These are phyloP conservation scores for Leptinotarsa rubiginosa DNA, from an alignment of 2,888 invertebrate species.

Conservation along the genomic window DNA sequence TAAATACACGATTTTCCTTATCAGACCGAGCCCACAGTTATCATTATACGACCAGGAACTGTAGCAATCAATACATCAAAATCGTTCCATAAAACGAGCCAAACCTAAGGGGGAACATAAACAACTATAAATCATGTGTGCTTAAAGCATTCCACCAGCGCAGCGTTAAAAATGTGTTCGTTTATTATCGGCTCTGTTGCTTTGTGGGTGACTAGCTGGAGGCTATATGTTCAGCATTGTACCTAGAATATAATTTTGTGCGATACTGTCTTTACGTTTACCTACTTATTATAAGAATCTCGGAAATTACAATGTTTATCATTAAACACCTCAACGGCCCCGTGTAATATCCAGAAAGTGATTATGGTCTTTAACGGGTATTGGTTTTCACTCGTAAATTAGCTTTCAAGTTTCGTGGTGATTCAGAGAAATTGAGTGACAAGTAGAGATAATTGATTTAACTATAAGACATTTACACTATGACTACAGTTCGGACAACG, in stretches of 20 bases:
- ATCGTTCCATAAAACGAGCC: conserved; percentile 53
- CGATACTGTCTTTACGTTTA: conserved; percentile 29
- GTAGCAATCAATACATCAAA: conserved; percentile 55
- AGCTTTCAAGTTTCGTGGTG: neutral
- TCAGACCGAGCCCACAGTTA: conserved; percentile 52
- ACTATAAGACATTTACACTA: too few species aligned
- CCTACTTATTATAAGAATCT: conserved; percentile 36
- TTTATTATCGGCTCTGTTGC: conserved; percentile 43
- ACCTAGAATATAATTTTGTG: conserved; percentile 18
- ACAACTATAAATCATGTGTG: conserved; percentile 52
- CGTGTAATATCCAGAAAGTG: conserved; percentile 33
- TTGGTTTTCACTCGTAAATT: neutral
- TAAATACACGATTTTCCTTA: conserved; percentile 52
- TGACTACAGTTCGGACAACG: too few species aligned
- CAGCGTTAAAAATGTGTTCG: conserved; percentile 47
- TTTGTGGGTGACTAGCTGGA: conserved; percentile 50
- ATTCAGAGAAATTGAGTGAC: neutral
- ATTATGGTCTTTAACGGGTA: conserved; percentile 6
- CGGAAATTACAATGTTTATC: conserved; percentile 32
- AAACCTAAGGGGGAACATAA: conserved; percentile 49
- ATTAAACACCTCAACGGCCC: conserved; percentile 33
- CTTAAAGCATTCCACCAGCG: conserved; percentile 33
- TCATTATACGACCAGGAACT: conserved; percentile 55
- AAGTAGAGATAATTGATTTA: neutral
- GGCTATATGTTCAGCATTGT: conserved; percentile 34